These are phyloP conservation scores for Catharus minimus DNA, from an alignment of 2,113 vertebrate genomes.

Conservation along the genomic window DNA sequence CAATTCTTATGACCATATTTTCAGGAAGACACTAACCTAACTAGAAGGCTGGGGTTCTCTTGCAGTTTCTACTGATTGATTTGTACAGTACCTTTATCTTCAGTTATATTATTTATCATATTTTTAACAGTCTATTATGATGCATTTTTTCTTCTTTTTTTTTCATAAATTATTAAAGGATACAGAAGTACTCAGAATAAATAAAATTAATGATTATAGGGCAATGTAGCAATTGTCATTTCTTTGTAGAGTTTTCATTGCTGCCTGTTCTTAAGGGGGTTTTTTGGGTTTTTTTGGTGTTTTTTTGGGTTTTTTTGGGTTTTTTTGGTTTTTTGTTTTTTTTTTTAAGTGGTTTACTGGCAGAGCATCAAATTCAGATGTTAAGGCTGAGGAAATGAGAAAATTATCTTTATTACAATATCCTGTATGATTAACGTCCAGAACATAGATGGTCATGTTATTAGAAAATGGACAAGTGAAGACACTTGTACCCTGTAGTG, in stretches of 20 bases:
- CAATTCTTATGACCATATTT: background rate
- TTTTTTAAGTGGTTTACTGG: background rate
- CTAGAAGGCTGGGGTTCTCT: background rate
- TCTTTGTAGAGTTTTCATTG: background rate
- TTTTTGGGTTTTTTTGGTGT: no score
- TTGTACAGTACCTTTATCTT: background rate
- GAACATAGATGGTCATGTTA: no score
- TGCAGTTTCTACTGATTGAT: background rate
- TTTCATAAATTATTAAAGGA: background rate
- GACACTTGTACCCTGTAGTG: background rate
- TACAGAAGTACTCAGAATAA: background rate
- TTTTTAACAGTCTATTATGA: rapidly evolving
- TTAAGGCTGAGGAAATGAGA: background rate
- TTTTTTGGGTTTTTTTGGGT: no score
- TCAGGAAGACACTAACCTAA: background rate
- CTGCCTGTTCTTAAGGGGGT: background rate
- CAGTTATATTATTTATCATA: background rate
- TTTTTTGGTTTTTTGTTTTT: no score
- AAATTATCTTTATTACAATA: background rate
- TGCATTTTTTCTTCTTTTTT: background rate
- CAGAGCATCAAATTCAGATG: background rate
- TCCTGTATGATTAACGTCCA: background rate
- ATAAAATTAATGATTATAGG: background rate
- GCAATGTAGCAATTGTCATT: background rate
- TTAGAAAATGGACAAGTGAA: background rate